Evolutionary conservation across 2,888 invertebrate species (phyloP), one percentile per base, ranked within the genome.

Genomic region (Agrochola lota): DNA sequence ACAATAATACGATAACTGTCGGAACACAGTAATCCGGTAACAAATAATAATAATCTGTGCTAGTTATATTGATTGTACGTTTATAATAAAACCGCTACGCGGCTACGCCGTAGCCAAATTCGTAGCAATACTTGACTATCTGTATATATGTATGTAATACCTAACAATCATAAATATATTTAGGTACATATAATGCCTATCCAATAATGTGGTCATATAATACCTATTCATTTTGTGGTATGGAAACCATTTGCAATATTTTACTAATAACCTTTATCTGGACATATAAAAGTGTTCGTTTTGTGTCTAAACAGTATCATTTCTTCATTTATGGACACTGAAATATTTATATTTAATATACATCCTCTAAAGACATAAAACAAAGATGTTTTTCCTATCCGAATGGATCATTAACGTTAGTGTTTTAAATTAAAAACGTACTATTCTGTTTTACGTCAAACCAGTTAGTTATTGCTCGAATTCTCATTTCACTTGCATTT

Each of bases 71-170:
- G 78, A 63, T 77, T 84, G 71, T 62, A 52, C 66, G 64, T 81
- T 77, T 46, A 70, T 81, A 77, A 73, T 84, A 84, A 78, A 85
- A 84, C 77, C 74, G 66, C 73, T 74, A 73, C 77, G 75, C 69
- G 20, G 63, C 63, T 74, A 75, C 78, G 60, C 59, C 64, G 67
- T 73, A 76, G 74, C 70, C n/a, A 70, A 57, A 70, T 67, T 59
- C 43, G 62, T 77, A 81, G 57, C 35, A 59, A 49, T 68, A 68
- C 23, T 68, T 55, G 66, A 35, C 9, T 63, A 30, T 15, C 23
- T 55, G 3, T 30, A 55, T 49, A 0, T 49, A 57, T 49, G 15
- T 59, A 83, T 55, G 5, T 55, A 46, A 63, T 67, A 59, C 0
- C 9, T 57, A 30, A n/a, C 23, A 64, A 55, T 69, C 59, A 9